These are phyloP conservation scores for Macrobrachium rosenbergii DNA, from an alignment of 1,140 invertebrate genomes.

Conservation along the genomic window DNA sequence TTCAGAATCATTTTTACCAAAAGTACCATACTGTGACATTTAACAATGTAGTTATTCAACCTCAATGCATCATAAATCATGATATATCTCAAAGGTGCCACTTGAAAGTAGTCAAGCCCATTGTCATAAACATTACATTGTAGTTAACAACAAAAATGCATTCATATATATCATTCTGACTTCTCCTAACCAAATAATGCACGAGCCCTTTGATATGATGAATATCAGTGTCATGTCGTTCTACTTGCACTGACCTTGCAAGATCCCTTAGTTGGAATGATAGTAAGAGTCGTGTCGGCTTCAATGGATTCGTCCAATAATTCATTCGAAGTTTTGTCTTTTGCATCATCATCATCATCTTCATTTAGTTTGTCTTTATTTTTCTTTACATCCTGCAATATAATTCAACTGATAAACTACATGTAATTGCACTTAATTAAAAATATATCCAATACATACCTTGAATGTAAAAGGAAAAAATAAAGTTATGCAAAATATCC, in stretches of 20 bases:
- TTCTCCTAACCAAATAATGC: too few relatives aligned
- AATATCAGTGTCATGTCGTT: not conserved
- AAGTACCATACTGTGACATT: too few relatives aligned
- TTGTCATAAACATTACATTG: too few relatives aligned
- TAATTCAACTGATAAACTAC: not conserved
- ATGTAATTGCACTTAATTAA: not conserved
- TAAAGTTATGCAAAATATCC: too few relatives aligned
- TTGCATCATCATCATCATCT: slow-evolving; percentile 41
- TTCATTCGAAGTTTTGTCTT: slow-evolving; percentile 37
- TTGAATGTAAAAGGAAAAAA: not conserved
- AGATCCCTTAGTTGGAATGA: slow-evolving; percentile 42
- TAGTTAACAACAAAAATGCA: too few relatives aligned
- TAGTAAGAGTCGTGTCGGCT: slow-evolving; percentile 42
- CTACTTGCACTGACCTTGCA: not conserved
- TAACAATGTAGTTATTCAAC: too few relatives aligned
- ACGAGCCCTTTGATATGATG: too few relatives aligned
- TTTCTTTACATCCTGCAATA: slow-evolving; percentile 26
- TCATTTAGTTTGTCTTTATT: slow-evolving; percentile 53
- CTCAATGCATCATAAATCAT: too few relatives aligned
- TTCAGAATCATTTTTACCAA: too few relatives aligned
- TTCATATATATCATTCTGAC: too few relatives aligned
- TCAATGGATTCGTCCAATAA: slow-evolving; percentile 12
- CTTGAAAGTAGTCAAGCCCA: too few relatives aligned
- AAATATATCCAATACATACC: not conserved
- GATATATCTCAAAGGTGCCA: too few relatives aligned